A percentile compares a stretch with the other conserved stretches of the same genome.
These are phyloP conservation scores for Cartodere bifasciata DNA, from an alignment of 2,888 invertebrate species.

Conservation along the genomic window DNA sequence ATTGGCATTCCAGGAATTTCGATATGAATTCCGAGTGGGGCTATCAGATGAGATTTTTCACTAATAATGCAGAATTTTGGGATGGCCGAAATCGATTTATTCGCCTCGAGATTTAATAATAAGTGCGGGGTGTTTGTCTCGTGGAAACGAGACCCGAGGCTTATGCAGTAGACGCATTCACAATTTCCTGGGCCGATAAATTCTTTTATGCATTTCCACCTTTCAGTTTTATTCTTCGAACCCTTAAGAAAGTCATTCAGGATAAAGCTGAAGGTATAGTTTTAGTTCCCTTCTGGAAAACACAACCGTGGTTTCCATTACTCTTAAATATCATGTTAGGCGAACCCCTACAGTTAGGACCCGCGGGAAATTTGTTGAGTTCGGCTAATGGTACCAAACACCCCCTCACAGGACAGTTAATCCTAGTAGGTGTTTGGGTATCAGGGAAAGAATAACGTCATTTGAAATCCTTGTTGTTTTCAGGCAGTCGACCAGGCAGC, in stretches of 20 bases:
- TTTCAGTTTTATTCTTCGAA: slow-evolving; percentile 19
- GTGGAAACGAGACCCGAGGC: slow-evolving; percentile 19
- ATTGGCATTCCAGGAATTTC: too few relatives aligned
- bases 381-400: slow-evolving; percentile 19
- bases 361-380: slow-evolving; percentile 15
- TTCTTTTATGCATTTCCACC: too few relatives aligned
- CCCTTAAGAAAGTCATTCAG: slow-evolving; percentile 20
- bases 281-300: slow-evolving; percentile 21
- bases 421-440: slow-evolving; percentile 20
- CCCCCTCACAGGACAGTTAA: slow-evolving; percentile 16
- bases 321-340: slow-evolving; percentile 13
- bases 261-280: slow-evolving; percentile 22
- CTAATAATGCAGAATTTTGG: slow-evolving; percentile 14
- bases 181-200: slow-evolving; percentile 15
- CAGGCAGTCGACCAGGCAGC: too few relatives aligned
- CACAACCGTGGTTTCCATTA: slow-evolving; percentile 23
- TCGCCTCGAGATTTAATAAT: slow-evolving; percentile 18
- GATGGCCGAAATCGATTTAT: slow-evolving; percentile 18
- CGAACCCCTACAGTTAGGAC: slow-evolving; percentile 16
- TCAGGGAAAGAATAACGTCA: too few relatives aligned
- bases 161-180: slow-evolving; percentile 20
- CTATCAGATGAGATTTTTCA: slow-evolving; percentile 11
- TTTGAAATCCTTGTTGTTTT: too few relatives aligned
- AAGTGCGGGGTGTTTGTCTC: slow-evolving; percentile 21
- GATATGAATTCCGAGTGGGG: too few relatives aligned